phyloP scores from a whole-genome alignment of 2,113 vertebrate genomes.

The Ramphastos sulfuratus region DNA sequence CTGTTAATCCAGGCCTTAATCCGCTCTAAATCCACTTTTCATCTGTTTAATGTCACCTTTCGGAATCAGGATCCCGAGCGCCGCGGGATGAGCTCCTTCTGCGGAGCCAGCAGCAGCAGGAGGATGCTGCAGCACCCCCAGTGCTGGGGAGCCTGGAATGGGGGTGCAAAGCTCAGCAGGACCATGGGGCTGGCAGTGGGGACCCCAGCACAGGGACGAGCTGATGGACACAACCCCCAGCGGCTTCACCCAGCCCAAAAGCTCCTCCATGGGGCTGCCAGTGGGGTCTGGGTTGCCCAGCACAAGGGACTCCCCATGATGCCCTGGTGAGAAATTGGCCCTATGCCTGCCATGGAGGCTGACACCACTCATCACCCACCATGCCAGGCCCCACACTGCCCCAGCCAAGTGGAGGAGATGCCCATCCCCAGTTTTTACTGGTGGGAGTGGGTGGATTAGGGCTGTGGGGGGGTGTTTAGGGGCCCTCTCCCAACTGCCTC shows the following conservation, averaged over 20 bases:
- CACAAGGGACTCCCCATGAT: neutral
- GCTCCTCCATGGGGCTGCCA: too few relatives aligned
- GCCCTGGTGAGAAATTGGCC: neutral
- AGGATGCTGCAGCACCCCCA: neutral
- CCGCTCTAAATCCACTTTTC: neutral
- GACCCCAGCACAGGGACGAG: fast-evolving
- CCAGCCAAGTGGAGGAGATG: neutral
- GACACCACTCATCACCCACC: neutral
- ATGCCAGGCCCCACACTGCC: neutral
- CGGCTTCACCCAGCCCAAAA: neutral
- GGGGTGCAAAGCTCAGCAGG: neutral
- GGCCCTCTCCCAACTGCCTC: too few relatives aligned
- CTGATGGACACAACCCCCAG: fast-evolving
- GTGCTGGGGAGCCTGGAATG: fast-evolving
- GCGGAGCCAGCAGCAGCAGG: neutral
- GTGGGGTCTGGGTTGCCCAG: neutral
- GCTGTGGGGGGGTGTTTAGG: neutral
- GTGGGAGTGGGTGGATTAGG: neutral
- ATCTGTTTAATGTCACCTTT: constrained; percentile 12
- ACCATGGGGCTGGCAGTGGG: fast-evolving
- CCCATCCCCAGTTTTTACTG: neutral
- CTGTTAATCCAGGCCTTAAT: neutral
- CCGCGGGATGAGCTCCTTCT: neutral
- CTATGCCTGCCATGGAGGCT: neutral
- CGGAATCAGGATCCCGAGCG: neutral